Percentiles rank a stretch among this genome's conserved stretches.
Conservation (phyloP, 2,113 vertebrate species). For the Glareola pratincola region DNA sequence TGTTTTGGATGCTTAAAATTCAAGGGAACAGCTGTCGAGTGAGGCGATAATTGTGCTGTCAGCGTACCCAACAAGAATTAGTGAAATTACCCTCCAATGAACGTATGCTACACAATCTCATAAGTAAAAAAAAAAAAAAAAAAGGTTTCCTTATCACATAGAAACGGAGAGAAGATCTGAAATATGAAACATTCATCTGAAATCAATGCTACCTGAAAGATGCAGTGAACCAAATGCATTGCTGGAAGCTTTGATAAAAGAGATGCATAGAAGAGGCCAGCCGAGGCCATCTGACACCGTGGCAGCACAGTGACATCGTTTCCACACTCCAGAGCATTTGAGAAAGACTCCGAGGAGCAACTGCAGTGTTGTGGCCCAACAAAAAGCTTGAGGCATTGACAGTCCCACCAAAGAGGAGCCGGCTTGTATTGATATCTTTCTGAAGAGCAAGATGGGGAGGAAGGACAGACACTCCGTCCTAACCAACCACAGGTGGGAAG, state of each 20-base stretch:
- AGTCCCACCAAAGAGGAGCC: neutral
- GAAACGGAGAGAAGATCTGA: neutral
- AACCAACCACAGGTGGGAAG: neutral
- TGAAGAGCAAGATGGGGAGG: neutral
- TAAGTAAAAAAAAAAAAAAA: neutral
- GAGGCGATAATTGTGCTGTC: constrained; percentile 34
- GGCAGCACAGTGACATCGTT: neutral
- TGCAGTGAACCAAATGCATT: neutral
- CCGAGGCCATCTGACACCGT: neutral
- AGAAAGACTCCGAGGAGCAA: neutral
- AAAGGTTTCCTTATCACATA: neutral
- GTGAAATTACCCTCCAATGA: neutral
- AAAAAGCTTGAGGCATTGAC: neutral
- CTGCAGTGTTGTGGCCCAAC: neutral
- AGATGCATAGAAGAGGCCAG: neutral
- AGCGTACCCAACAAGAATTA: neutral
- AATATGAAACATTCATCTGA: neutral
- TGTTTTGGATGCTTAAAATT: constrained; percentile 21
- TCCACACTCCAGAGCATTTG: neutral
- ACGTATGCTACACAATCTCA: neutral
- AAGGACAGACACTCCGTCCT: neutral
- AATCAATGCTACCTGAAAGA: neutral
- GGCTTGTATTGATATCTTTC: neutral
- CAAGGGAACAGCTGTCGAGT: constrained; percentile 27
- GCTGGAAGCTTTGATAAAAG: neutral